Conservation (phyloP, 2,888 invertebrate genomes). For the Watsonalla binaria region DNA sequence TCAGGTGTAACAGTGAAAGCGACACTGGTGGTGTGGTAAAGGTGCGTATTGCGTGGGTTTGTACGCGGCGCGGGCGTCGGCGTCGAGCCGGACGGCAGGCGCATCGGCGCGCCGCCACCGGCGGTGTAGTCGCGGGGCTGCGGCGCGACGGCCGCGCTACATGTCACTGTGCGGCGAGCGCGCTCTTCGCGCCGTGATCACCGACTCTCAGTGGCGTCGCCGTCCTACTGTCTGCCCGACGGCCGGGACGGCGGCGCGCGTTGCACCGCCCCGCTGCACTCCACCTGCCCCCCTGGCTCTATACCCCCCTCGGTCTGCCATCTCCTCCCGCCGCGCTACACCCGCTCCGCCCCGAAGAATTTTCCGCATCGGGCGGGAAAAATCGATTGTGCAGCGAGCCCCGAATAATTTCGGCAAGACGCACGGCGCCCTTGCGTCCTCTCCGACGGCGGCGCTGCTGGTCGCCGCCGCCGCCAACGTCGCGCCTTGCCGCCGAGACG, state of each 20-base stretch:
- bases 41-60: conserved; percentile 33
- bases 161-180: conserved; percentile 75
- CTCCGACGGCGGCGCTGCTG: conserved; percentile 26
- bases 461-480: conserved; percentile 16
- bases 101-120: conserved; percentile 73
- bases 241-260: conserved; percentile 72
- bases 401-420: conserved; percentile 79
- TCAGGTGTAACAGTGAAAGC: conserved; percentile 59
- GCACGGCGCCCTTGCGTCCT: conserved; percentile 76
- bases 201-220: conserved; percentile 77
- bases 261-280: conserved; percentile 77
- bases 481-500: conserved; percentile 36
- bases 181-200: conserved; percentile 75
- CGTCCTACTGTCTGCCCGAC: conserved; percentile 77
- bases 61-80: conserved; percentile 58
- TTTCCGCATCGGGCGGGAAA: conserved; percentile 79
- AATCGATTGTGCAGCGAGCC: conserved; percentile 79
- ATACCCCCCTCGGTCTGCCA: conserved; percentile 47
- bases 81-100: conserved; percentile 68
- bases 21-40: conserved; percentile 42
- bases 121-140: conserved; percentile 64
- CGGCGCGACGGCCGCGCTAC: conserved; percentile 73
- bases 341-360: conserved; percentile 76
- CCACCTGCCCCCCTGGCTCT: conserved; percentile 68
- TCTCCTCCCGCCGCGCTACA: conserved; percentile 52